phyloP scores from a whole-genome alignment of 2,888 invertebrate genomes.

The Erebia epiphron region DNA sequence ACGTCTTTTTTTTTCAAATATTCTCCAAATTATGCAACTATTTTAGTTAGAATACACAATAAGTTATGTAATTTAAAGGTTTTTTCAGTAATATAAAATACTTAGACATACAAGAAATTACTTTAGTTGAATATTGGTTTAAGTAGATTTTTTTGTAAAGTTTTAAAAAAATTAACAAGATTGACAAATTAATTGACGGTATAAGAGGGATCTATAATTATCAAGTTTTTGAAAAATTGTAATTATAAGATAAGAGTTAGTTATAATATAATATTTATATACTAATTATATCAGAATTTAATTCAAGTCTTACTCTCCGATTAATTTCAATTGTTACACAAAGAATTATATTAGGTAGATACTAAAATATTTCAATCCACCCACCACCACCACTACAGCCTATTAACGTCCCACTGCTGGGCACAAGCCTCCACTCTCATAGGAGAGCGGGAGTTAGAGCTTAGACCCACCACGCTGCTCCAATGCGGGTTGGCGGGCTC shows the following conservation, averaged over 20 bases:
- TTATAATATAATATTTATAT: neutral
- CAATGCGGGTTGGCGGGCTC: too few relatives aligned
- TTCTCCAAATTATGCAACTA: too few relatives aligned
- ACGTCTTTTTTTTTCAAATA: too few relatives aligned
- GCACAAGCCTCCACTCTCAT: too few relatives aligned
- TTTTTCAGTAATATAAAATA: neutral
- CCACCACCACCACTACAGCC: too few relatives aligned
- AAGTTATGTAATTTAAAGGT: neutral
- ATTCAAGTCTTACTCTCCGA: slow-evolving; percentile 6
- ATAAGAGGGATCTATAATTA: neutral
- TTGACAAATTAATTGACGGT: neutral
- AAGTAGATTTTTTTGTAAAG: neutral
- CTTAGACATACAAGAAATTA: too few relatives aligned
- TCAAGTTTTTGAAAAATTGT: neutral
- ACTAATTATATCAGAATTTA: neutral
- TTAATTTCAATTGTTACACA: too few relatives aligned
- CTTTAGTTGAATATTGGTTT: neutral
- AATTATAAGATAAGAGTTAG: neutral
- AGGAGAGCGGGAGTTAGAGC: too few relatives aligned
- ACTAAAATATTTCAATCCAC: neutral
- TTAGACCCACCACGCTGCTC: too few relatives aligned
- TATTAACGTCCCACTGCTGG: too few relatives aligned
- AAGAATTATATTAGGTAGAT: too few relatives aligned
- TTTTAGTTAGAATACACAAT: too few relatives aligned
- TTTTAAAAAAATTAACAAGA: neutral